These are phyloP conservation scores for Ecdyonurus torrentis DNA, from an alignment of 2,888 invertebrate species.

Conservation along the genomic window DNA sequence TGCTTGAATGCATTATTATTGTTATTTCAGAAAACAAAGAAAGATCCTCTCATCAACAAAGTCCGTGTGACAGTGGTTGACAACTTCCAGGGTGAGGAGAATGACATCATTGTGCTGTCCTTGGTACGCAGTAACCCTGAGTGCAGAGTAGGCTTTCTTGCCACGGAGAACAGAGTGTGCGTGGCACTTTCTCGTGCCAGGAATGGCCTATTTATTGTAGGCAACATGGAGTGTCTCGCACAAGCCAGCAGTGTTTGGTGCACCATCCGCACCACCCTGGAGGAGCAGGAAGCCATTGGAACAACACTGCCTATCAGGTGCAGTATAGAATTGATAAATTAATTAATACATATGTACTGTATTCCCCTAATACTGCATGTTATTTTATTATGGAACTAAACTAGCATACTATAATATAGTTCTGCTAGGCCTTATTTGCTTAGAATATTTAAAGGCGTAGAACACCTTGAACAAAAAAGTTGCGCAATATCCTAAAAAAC, in stretches of 20 bases:
- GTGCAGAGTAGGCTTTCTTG: conserved; percentile 18
- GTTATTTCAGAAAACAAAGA: conserved; percentile 11
- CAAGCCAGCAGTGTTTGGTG: conserved; percentile 26
- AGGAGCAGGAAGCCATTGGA: conserved; percentile 30
- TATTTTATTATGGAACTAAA: too few species aligned
- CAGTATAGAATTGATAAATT: too few species aligned
- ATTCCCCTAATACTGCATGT: too few species aligned
- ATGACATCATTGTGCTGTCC: conserved; percentile 23
- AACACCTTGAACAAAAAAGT: too few species aligned
- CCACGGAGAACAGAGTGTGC: conserved; percentile 17
- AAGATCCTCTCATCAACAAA: too few species aligned
- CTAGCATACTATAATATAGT: too few species aligned
- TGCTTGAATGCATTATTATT: neutral
- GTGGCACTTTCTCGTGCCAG: conserved; percentile 23
- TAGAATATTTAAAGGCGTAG: too few species aligned
- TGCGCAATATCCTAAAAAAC: too few species aligned
- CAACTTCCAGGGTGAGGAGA: conserved; percentile 24
- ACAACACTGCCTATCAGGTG: conserved; percentile 10
- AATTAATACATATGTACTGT: too few species aligned
- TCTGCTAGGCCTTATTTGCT: too few species aligned
- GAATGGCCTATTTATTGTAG: conserved; percentile 22
- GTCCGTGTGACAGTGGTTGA: conserved; percentile 23
- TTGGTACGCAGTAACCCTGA: conserved; percentile 22
- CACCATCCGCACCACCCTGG: conserved; percentile 32
- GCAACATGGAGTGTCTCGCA: conserved; percentile 21